phyloP scores from a whole-genome alignment of 2,113 vertebrate species.

The Entomyzon cyanotis region DNA sequence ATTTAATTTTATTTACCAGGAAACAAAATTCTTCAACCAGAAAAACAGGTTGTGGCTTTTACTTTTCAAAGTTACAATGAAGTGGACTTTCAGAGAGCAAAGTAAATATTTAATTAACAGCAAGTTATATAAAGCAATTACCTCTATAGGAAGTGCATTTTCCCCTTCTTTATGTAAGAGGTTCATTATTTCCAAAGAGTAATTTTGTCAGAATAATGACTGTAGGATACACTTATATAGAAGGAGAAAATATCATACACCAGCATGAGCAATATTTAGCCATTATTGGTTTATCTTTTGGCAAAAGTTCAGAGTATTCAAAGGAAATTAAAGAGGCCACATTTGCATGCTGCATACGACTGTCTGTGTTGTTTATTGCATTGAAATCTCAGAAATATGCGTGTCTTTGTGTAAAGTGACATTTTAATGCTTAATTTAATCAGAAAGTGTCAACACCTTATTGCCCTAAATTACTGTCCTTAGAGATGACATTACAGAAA shows the following conservation, averaged over 20 bases:
- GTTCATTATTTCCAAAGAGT: neutral
- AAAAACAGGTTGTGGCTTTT: conserved; percentile 2
- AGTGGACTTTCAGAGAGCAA: conserved; percentile 2
- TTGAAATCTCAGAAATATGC: neutral
- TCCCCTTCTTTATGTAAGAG: neutral
- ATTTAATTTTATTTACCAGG: conserved; percentile 21
- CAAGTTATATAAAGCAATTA: conserved; percentile 14
- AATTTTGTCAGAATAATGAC: neutral
- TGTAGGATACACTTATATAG: neutral
- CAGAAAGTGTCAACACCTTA: neutral
- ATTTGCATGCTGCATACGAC: neutral
- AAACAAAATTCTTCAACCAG: conserved; percentile 23
- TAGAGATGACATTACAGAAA: neutral
- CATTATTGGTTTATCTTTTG: neutral
- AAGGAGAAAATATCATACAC: neutral
- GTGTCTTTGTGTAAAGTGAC: neutral
- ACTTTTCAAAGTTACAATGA: conserved; percentile 7
- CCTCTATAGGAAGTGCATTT: neutral
- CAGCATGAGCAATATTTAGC: neutral
- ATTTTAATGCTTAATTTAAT: neutral
- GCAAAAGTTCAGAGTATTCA: neutral
- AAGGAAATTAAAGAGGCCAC: neutral
- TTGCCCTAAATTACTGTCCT: neutral
- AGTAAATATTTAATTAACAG: conserved; percentile 53
- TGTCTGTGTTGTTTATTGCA: neutral